Base-by-base conservation (phyloP, 2,797 vertebrate genomes). In the Hydrolagus colliei region DNA sequence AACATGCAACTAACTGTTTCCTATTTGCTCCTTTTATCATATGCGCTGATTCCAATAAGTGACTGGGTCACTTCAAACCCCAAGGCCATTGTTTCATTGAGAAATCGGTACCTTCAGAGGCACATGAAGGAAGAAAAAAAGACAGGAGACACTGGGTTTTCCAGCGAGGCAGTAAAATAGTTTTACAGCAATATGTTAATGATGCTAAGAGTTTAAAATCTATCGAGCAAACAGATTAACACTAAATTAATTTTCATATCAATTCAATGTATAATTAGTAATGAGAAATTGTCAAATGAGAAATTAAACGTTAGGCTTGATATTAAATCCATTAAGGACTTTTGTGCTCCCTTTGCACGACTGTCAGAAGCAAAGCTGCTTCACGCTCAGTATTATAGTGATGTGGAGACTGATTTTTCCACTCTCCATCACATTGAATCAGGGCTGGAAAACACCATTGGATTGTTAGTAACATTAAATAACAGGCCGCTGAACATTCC, bases 231-330 rank as follows among this genome's bases (percentile, higher is more conserved):
- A 41, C 20, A 63, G 79, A 10, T 41, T 84, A 18, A 84, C 41
- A 52, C 41, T 52, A 52, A 84, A 68, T 84, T 63, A 84, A 84
- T 41, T 84, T 84, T 71, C 11, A 84, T 41, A 84, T 84, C 35
- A 71, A 41, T 84, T 35, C 65, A 84, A 11, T 71, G 67, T 35
- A 52, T 71, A 84, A 71, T 68, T 52, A 11, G 18, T 63, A 84
- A 71, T 84, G 14, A 84, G 27, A 27, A 27, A 68, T 84, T 84
- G 79, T 63, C 79, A 68, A 65, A 84, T 84, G 79, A 10, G 32
- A 71, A 84, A 84, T 52, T 52, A 52, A 52, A 52, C 41, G 41
- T 52, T 52, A 52, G 41, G 41, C 41, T 52, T 3, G 41, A 52
- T 52, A 52, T 3, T 52, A 52, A 52, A 52, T 6, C 41, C 41